A percentile compares a stretch with the other conserved stretches of the same genome.
These are phyloP conservation scores for Catostomus latipinnis DNA, from an alignment of 2,797 vertebrate genomes.

Conservation along the genomic window DNA sequence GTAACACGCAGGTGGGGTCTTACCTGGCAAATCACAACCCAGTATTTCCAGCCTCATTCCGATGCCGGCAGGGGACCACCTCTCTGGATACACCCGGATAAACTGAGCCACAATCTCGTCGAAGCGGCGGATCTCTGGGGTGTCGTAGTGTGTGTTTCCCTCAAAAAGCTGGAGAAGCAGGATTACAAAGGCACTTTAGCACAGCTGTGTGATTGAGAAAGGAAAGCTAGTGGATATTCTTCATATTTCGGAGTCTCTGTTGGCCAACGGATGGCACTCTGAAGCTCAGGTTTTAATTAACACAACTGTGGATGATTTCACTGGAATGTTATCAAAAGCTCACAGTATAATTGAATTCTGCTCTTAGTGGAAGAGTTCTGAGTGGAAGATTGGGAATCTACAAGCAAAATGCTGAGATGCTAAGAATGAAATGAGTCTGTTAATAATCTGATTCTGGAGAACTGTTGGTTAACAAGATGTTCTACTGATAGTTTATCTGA, in stretches of 20 bases:
- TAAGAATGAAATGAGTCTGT: conserved; percentile 49
- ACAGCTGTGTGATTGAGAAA: conserved; percentile 32
- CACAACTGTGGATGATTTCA: conserved; percentile 70
- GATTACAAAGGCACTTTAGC: conserved; percentile 29
- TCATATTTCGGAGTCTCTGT: conserved; percentile 44
- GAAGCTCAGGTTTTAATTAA: conserved; percentile 60
- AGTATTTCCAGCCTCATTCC: conserved; percentile 98
- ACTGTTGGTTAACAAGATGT: conserved; percentile 36
- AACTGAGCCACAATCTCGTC: conserved; percentile 90
- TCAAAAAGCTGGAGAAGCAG: conserved; percentile 86
- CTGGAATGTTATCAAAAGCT: conserved; percentile 74
- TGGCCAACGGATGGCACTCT: conserved; percentile 29
- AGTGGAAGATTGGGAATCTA: conserved; percentile 55
- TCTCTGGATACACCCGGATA: conserved; percentile 90
- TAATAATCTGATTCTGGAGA: conserved; percentile 55
- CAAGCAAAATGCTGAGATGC: conserved; percentile 47
- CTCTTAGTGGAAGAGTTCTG: conserved; percentile 58
- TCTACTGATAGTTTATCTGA: background rate
- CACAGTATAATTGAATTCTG: conserved; percentile 69
- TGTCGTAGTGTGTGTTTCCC: conserved; percentile 96
- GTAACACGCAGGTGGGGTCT: conserved; percentile 50
- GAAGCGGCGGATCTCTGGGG: conserved; percentile 92
- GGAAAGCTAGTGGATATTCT: conserved; percentile 51
- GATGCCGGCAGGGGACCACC: conserved; percentile 95
- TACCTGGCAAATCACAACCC: conserved; percentile 96